phyloP scores from a whole-genome alignment of 2,797 vertebrate genomes.

The Argentina silus region DNA sequence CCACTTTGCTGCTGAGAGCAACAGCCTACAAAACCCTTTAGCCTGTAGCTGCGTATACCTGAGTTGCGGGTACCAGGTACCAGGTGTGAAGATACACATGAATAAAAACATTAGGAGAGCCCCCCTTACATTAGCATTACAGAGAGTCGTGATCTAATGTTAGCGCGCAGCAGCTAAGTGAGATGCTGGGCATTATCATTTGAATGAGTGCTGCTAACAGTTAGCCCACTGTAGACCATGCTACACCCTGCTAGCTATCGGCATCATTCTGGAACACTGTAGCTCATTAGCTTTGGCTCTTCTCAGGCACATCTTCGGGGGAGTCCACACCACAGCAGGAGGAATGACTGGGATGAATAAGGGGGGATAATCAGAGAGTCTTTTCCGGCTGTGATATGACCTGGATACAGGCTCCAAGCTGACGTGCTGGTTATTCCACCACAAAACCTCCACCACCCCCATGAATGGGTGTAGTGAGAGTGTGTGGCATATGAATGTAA shows the following conservation, averaged over 20 bases:
- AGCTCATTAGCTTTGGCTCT: constrained; percentile 64
- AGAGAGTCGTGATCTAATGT: background rate
- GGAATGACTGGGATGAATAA: constrained; percentile 68
- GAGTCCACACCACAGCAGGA: constrained; percentile 60
- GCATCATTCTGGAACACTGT: constrained; percentile 41
- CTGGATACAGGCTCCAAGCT: constrained; percentile 57
- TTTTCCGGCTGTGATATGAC: constrained; percentile 67
- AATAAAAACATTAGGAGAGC: background rate
- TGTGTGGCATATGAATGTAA: constrained; percentile 30
- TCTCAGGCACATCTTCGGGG: constrained; percentile 58
- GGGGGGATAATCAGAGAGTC: constrained; percentile 64
- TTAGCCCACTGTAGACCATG: background rate
- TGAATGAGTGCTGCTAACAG: background rate
- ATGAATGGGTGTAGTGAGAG: constrained; percentile 50
- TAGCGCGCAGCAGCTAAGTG: background rate
- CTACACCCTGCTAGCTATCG: constrained; percentile 43
- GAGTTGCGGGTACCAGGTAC: too few relatives aligned
- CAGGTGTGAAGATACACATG: background rate
- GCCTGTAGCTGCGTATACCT: too few relatives aligned
- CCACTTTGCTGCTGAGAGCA: background rate
- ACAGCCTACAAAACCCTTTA: background rate
- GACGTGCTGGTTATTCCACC: constrained; percentile 14
- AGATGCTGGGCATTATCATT: background rate
- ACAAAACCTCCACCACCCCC: constrained; percentile 16
- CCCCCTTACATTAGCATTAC: background rate